Evolutionary conservation across 2,888 invertebrate genomes (phyloP).

Genomic region (Ptilodon capucinus): DNA sequence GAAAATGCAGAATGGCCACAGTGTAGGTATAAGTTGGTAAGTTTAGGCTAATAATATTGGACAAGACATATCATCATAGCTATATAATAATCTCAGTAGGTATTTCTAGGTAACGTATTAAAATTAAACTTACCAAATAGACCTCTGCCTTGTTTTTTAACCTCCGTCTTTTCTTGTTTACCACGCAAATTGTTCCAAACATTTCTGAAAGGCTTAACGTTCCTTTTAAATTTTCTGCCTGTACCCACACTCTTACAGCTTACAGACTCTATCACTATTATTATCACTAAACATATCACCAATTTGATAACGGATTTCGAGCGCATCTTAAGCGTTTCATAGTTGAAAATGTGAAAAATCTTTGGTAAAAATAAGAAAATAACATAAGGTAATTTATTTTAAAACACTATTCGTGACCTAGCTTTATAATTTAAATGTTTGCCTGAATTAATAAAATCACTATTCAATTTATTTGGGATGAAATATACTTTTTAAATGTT

Average conservation of each 20-base stretch:
- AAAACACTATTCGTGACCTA: too few relatives aligned
- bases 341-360: conserved; percentile 50
- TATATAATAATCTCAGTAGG: too few relatives aligned
- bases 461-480: not conserved
- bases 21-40: too few relatives aligned
- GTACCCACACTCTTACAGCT: conserved; percentile 36
- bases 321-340: conserved; percentile 69
- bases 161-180: conserved; percentile 17
- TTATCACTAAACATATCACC: conserved; percentile 38
- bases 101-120: too few relatives aligned
- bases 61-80: too few relatives aligned
- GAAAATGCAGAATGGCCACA: too few relatives aligned
- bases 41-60: too few relatives aligned
- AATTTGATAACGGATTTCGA: conserved; percentile 45
- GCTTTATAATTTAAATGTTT: too few relatives aligned
- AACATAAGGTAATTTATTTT: too few relatives aligned
- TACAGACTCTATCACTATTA: conserved; percentile 41
- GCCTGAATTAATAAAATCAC: too few relatives aligned
- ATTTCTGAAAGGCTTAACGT: conserved; percentile 29
- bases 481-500: conserved; percentile 17
- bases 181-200: conserved; percentile 15
- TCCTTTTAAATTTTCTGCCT: conserved; percentile 42
- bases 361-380: too few relatives aligned
- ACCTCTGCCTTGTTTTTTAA: conserved; percentile 28
- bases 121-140: conserved; percentile 26